A percentile compares a stretch with the other conserved stretches of the same genome.
Conservation (phyloP, 2,113 vertebrate species). For the Ammodytes dubius region DNA sequence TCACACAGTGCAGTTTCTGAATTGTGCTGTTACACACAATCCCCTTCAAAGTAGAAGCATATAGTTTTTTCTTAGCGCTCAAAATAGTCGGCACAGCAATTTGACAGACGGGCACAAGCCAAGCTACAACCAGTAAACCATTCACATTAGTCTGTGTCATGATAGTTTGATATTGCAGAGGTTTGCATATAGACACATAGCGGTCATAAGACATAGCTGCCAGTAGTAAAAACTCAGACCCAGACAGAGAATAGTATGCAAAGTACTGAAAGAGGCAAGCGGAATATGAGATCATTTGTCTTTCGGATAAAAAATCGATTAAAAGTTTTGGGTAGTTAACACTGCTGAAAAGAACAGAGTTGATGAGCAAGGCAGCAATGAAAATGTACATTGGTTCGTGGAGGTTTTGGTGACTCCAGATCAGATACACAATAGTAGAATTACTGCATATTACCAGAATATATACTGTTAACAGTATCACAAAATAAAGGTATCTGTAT, state of each 20-base stretch:
- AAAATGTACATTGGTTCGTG: slow-evolving; percentile 68
- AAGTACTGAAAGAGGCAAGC: slow-evolving; percentile 31
- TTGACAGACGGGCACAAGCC: slow-evolving; percentile 3
- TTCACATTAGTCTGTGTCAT: not conserved
- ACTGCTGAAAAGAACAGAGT: slow-evolving; percentile 57
- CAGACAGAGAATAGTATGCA: slow-evolving; percentile 17
- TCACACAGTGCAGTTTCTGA: slow-evolving; percentile 31
- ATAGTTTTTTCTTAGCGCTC: not conserved
- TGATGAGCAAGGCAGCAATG: slow-evolving; percentile 55
- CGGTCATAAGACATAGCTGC: slow-evolving; percentile 39
- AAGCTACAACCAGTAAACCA: not conserved
- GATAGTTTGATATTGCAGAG: slow-evolving; percentile 33
- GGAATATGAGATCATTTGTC: slow-evolving; percentile 31
- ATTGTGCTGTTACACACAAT: slow-evolving; percentile 47
- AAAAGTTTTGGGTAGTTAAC: slow-evolving; percentile 52
- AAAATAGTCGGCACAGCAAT: not conserved
- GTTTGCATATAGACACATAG: slow-evolving; percentile 54
- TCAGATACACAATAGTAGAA: slow-evolving; percentile 3
- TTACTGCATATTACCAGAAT: slow-evolving; percentile 13
- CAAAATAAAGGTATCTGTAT: slow-evolving; percentile 40
- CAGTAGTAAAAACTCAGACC: slow-evolving; percentile 30
- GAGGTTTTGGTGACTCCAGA: not conserved
- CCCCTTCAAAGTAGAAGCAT: not conserved
- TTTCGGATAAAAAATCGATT: slow-evolving; percentile 51
- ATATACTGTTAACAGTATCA: not conserved